A percentile compares a stretch with the other conserved stretches of the same genome.
phyloP scores from a whole-genome alignment of 2,888 invertebrate species.

The Drosophila koepferae region DNA sequence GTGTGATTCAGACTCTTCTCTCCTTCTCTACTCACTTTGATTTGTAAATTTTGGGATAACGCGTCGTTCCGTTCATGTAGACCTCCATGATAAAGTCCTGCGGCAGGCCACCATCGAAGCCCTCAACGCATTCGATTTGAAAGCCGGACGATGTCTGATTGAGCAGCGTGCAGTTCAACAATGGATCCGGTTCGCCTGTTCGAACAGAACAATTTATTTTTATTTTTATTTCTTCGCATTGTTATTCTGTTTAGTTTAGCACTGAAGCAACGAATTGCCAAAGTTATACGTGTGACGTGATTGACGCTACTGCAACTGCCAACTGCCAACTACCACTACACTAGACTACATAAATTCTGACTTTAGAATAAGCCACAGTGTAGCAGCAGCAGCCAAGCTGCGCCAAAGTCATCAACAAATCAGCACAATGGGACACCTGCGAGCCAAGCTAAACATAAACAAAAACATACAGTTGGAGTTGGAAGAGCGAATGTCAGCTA shows the following conservation, averaged over 20 bases:
- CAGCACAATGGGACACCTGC: conserved; percentile 48
- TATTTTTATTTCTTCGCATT: conserved; percentile 25
- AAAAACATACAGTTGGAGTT: conserved; percentile 40
- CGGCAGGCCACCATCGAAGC: conserved; percentile 91
- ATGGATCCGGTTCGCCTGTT: conserved; percentile 90
- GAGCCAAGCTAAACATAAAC: conserved; percentile 60
- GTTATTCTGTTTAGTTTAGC: conserved; percentile 35
- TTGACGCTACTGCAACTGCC: conserved; percentile 28
- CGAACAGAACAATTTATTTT: conserved; percentile 20
- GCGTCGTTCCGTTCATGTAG: conserved; percentile 86
- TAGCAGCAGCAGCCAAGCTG: conserved; percentile 30
- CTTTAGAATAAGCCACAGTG: conserved; percentile 49
- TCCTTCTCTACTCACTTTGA: conserved; percentile 81
- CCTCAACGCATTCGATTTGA: conserved; percentile 90
- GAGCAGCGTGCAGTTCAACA: conserved; percentile 90
- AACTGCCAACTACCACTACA: background rate
- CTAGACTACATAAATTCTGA: conserved; percentile 26
- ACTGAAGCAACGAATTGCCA: conserved; percentile 67
- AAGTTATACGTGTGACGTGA: conserved; percentile 50
- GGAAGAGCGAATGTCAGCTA: background rate
- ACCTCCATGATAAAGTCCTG: conserved; percentile 91
- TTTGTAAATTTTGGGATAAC: conserved; percentile 84
- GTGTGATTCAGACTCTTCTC: conserved; percentile 62
- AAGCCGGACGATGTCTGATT: conserved; percentile 91
- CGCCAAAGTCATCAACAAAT: conserved; percentile 76